phyloP scores from a whole-genome alignment of 2,888 invertebrate species.

The Podabrus alpinus region DNA sequence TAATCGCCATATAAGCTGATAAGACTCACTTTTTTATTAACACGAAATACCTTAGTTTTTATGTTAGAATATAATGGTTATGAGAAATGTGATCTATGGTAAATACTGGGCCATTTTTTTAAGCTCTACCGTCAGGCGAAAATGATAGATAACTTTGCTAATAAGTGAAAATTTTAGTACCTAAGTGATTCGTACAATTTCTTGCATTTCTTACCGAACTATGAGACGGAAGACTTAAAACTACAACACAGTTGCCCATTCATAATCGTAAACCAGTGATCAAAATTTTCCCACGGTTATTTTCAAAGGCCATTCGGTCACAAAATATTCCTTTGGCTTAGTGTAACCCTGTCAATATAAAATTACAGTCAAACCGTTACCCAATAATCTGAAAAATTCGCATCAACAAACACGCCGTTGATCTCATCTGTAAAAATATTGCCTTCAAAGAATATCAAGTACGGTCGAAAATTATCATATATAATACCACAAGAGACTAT shows the following conservation, averaged over 20 bases:
- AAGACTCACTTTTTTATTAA: slow-evolving; percentile 84
- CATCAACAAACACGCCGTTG: slow-evolving; percentile 97
- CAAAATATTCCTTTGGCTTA: slow-evolving; percentile 91
- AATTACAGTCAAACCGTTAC: not conserved
- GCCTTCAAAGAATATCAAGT: slow-evolving; percentile 95
- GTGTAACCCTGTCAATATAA: slow-evolving; percentile 77
- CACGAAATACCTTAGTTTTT: slow-evolving; percentile 93
- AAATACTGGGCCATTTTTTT: slow-evolving; percentile 91
- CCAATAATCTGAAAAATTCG: slow-evolving; percentile 60
- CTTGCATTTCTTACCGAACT: slow-evolving; percentile 71
- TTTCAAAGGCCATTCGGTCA: slow-evolving; percentile 97
- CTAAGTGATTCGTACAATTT: not conserved
- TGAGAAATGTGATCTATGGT: slow-evolving; percentile 93
- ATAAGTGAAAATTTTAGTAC: slow-evolving; percentile 34
- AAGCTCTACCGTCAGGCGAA: slow-evolving; percentile 89
- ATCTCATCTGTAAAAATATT: slow-evolving; percentile 98
- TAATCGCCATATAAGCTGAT: not conserved
- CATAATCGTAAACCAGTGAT: slow-evolving; percentile 97
- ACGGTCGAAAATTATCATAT: slow-evolving; percentile 96
- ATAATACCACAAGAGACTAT: too few relatives aligned
- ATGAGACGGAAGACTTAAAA: slow-evolving; percentile 84
- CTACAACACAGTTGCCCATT: slow-evolving; percentile 95
- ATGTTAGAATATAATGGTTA: slow-evolving; percentile 93
- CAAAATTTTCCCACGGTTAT: slow-evolving; percentile 95
- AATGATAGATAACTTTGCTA: slow-evolving; percentile 88